Conservation (phyloP, 1,140 invertebrate species). For the Drosophila trapezifrons region DNA sequence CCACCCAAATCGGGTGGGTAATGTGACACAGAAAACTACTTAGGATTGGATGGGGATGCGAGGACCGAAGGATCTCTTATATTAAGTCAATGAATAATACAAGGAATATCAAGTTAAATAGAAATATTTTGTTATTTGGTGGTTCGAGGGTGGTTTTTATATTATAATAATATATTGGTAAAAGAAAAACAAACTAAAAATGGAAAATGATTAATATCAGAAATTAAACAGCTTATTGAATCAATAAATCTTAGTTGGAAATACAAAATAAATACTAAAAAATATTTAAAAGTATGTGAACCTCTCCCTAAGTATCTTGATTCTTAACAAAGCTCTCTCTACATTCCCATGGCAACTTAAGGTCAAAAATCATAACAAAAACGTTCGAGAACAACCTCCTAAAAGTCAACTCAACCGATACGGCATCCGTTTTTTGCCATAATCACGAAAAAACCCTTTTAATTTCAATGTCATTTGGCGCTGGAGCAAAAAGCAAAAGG, state of each 20-base stretch:
- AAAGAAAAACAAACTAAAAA: too few species aligned
- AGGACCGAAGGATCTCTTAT: not conserved
- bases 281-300: not conserved
- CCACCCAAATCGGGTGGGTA: slow-evolving; percentile 61
- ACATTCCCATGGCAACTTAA: slow-evolving; percentile 13
- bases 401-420: slow-evolving; percentile 28
- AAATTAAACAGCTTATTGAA: too few species aligned
- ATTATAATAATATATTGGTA: too few species aligned
- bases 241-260: too few species aligned
- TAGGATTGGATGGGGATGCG: slow-evolving; percentile 14
- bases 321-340: not conserved
- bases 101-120: not conserved
- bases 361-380: slow-evolving; percentile 13
- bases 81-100: too few species aligned
- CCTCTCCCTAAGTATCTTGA: too few species aligned
- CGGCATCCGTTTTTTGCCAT: slow-evolving; percentile 26
- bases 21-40: slow-evolving; percentile 70
- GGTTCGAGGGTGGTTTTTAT: too few species aligned
- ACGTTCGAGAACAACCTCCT: slow-evolving; percentile 24
- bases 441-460: slow-evolving; percentile 29
- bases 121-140: not conserved
- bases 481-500: slow-evolving; percentile 44
- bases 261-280: too few species aligned
- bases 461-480: slow-evolving; percentile 66
- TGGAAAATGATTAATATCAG: too few species aligned